A percentile compares a stretch with the other conserved stretches of the same genome.
phyloP scores from a whole-genome alignment of 2,888 invertebrate species.

The Nephrotoma guestfalica region DNA sequence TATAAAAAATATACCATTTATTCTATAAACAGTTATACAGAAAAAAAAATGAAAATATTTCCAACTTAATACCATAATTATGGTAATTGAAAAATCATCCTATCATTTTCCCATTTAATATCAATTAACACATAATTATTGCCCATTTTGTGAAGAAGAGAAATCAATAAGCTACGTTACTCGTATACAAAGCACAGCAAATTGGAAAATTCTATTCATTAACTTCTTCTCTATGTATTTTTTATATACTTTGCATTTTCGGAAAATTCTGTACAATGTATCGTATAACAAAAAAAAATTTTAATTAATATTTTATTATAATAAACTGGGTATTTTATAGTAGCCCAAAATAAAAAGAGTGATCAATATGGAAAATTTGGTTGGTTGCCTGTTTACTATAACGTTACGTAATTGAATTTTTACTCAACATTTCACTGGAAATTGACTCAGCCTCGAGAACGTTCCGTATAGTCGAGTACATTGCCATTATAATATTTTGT shows the following conservation, averaged over 20 bases:
- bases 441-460: background rate
- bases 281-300: background rate
- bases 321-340: background rate
- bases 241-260: background rate
- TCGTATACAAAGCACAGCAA: background rate
- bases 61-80: background rate
- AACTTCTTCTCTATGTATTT: background rate
- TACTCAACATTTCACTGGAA: background rate
- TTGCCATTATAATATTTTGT: background rate
- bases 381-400: background rate
- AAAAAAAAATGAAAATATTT: background rate
- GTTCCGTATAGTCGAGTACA: background rate
- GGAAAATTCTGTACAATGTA: background rate
- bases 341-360: background rate
- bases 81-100: background rate
- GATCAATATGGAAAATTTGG: background rate
- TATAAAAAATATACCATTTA: background rate
- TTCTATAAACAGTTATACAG: background rate
- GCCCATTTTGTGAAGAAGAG: background rate
- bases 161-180: background rate
- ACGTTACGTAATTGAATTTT: background rate
- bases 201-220: background rate
- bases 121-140: background rate
- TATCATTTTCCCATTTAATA: background rate
- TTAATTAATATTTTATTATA: background rate